Percentiles rank a stretch among this genome's conserved stretches.
Evolutionary conservation across 2,113 vertebrate species (phyloP).

Genomic region (Lethenteron reissneri): DNA sequence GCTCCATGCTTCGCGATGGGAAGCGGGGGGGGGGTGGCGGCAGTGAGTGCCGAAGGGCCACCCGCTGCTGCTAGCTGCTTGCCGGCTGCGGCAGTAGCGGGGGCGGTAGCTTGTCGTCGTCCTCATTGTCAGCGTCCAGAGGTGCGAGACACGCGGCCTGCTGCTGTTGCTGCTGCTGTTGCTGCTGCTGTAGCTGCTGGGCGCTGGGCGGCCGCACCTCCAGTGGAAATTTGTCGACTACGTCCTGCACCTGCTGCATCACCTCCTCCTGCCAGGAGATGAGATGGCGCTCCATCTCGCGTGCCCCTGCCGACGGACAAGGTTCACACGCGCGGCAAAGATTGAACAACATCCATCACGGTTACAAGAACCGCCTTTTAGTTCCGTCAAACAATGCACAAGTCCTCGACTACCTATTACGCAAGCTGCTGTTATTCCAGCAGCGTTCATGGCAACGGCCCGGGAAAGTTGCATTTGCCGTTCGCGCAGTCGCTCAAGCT

Average conservation of each 20-base stretch:
- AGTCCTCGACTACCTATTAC: too few species aligned
- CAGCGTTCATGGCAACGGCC: too few species aligned
- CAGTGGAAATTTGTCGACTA: slow-evolving; percentile 57
- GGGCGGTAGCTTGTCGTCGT: slow-evolving; percentile 58
- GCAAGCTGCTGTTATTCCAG: too few species aligned
- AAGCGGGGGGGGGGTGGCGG: too few species aligned
- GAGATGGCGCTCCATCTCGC: slow-evolving; percentile 54
- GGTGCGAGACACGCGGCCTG: slow-evolving; percentile 23
- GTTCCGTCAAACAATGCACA: too few species aligned
- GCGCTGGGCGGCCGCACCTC: slow-evolving; percentile 33
- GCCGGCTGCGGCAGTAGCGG: slow-evolving; percentile 47
- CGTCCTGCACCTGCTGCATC: slow-evolving; percentile 45
- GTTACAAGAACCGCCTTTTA: too few species aligned
- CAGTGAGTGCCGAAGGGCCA: too few species aligned
- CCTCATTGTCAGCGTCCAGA: slow-evolving; percentile 62
- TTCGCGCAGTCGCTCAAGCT: too few species aligned
- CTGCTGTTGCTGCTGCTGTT: slow-evolving; percentile 17
- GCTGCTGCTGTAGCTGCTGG: background rate
- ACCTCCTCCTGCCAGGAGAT: slow-evolving; percentile 55
- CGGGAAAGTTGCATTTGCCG: too few species aligned
- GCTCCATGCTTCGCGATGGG: too few species aligned
- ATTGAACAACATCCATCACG: too few species aligned
- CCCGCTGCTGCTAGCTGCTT: background rate
- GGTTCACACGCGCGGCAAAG: too few species aligned
- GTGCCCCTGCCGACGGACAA: slow-evolving; percentile 25